Evolutionary conservation across 2,113 vertebrate genomes (phyloP), one percentile per base, ranked within the genome.

Genomic region (Thymallus thymallus): DNA sequence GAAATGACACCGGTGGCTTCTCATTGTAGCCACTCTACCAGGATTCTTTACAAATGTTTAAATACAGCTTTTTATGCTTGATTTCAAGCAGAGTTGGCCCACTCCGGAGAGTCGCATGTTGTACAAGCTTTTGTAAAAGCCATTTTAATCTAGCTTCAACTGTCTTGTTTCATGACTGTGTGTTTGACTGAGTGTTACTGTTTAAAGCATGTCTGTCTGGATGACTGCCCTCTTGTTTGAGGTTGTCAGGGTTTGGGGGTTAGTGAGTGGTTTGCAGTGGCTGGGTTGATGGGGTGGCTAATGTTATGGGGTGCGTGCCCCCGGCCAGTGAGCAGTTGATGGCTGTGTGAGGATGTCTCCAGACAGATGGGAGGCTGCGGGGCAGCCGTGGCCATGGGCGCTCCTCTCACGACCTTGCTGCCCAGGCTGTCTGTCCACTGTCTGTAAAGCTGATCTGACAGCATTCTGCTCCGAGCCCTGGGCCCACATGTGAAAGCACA

Each of bases 401-500:
- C 14, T 62, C 74, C 2, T 87, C 84, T 80, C 76, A 88, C 91
- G 84, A 91, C 91, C 90, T 91, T 91, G 91, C 80, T 86, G 82
- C 87, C 86, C 87, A 18, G 46, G 82, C 81, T n/a, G 56, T 51
- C 29, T 65, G 63, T 30, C 6, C 3, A 4, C 48, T 67, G 64
- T 16, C 35, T 56, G 78, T 78, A 88, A 86, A 90, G 77, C 70
- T 72, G 83, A 90, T 91, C 86, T 91, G 90, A 92, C 91, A 91
- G 88, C 69, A 22, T 0, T 22, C 62, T 66, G 81, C 90, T 77
- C 1, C 6, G 56, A 82, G 90, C 82, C 7, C 1, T 29, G 22
- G 68, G 80, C 81, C 72, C 75, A 78, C 79, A 69, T 68, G 79
- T 66, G 69, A 46, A 61, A 72, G 62, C 6, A 4, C 62, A 75